These are phyloP conservation scores for Microctenopoma lineatum DNA, from an alignment of 2,797 vertebrate genomes.

Conservation along the genomic window DNA sequence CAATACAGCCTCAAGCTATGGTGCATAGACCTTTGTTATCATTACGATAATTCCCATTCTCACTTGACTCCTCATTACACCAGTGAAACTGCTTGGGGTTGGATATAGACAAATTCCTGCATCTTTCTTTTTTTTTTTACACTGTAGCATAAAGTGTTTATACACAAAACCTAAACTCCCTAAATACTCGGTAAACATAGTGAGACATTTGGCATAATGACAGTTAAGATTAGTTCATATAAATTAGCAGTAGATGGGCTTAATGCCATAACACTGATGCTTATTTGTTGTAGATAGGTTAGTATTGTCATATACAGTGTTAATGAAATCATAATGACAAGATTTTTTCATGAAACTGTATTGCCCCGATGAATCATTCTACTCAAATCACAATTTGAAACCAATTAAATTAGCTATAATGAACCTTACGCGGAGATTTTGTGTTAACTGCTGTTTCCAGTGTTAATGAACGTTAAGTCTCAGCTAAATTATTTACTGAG, in stretches of 20 bases:
- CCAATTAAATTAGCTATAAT: neutral
- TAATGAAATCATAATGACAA: neutral
- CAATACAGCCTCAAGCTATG: slow-evolving; percentile 81
- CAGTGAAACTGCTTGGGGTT: slow-evolving; percentile 77
- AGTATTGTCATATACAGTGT: neutral
- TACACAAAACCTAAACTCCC: slow-evolving; percentile 49
- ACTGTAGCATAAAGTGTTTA: slow-evolving; percentile 50
- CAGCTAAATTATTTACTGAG: neutral
- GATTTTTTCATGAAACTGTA: neutral
- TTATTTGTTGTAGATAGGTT: slow-evolving; percentile 36
- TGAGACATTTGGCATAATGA: slow-evolving; percentile 28
- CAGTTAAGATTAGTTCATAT: slow-evolving; percentile 46
- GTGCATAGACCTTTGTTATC: slow-evolving; percentile 83
- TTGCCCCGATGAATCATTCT: neutral
- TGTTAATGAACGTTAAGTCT: neutral
- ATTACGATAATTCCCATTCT: slow-evolving; percentile 88
- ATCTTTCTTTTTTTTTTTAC: slow-evolving; percentile 74
- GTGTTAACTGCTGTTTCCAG: neutral
- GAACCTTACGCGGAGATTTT: neutral
- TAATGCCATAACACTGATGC: slow-evolving; percentile 21
- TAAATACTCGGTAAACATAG: slow-evolving; percentile 43
- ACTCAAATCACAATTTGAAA: neutral
- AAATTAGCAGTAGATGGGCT: slow-evolving; percentile 43
- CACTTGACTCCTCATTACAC: slow-evolving; percentile 83
- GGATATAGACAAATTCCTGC: slow-evolving; percentile 75